Base-by-base conservation (phyloP, 2,888 invertebrate species). In the Dynastes maya region DNA sequence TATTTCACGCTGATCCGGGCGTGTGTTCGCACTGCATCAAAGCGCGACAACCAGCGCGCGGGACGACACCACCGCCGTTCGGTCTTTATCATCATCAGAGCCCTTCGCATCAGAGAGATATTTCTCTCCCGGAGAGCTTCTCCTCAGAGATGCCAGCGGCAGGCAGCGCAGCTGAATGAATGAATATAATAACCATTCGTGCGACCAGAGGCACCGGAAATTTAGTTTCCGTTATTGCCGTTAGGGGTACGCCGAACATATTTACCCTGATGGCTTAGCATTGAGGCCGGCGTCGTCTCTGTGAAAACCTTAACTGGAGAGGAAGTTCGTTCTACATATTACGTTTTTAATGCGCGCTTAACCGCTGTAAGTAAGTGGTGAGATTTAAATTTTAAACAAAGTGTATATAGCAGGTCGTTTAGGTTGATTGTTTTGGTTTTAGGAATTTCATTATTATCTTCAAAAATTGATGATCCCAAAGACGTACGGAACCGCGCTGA, bases 141-240 rank as follows among this genome's bases (percentile, higher is more conserved):
- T 74, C 78, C 40, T 63, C 55, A 13, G 64, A 79, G 74, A 78
- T 80, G 80, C 80, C 80, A 80, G 37, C 51, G 64, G 77, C 80
- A 79, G 79, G 67, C 78, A 49, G 51, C 5, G 76, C 79, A 80
- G 79, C 79, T 83, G 85, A 85, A 86, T 85, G 85, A 86, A 86
- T 85, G 86, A 85, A 86, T 86, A 86, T 85, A 85, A 85, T 85
- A 86, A 85, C 84, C 85, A 83, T 85, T 85, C 85, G 84, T 85
- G 86, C 85, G 84, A 81, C 84, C 85, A 84, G 83, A 85, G 85
- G 83, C 84, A 81, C 84, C 85, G 86, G 86, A 86, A 86, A 86
- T 86, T 86, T 86, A 86, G 85, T 86, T 86, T 86, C 85, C 85
- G 83, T 85, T 85, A 85, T 85, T 85, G 84, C 83, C 80, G 82